These are phyloP conservation scores for Agrilus planipennis DNA, from an alignment of 1,140 invertebrate species.

Conservation along the genomic window DNA sequence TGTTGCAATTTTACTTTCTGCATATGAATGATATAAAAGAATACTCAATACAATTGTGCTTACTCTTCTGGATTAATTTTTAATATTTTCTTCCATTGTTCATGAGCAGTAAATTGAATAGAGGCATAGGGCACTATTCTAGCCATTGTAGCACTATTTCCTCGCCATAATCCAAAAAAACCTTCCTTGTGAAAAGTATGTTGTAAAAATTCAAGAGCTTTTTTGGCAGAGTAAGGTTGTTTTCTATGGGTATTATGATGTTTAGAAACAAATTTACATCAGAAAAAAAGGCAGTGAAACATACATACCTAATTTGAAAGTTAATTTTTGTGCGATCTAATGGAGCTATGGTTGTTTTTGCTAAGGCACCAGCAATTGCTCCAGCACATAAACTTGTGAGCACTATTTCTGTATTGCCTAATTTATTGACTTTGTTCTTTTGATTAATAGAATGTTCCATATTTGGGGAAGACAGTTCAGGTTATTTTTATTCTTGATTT, in stretches of 20 bases:
- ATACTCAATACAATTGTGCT: too few relatives aligned
- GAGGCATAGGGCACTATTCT: slow-evolving; percentile 94
- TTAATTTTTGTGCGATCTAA: slow-evolving; percentile 96
- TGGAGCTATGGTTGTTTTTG: slow-evolving; percentile 93
- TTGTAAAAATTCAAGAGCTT: slow-evolving; percentile 67
- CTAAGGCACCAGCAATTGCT: slow-evolving; percentile 82
- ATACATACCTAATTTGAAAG: slow-evolving; percentile 71
- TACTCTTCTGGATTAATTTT: slow-evolving; percentile 51
- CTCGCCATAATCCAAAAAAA: slow-evolving; percentile 78
- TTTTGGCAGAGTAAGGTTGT: slow-evolving; percentile 63
- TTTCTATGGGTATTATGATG: slow-evolving; percentile 35
- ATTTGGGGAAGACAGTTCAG: too few relatives aligned
- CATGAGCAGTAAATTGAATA: slow-evolving; percentile 93
- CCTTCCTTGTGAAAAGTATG: slow-evolving; percentile 63
- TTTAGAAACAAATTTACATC: background rate
- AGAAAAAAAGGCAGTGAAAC: background rate
- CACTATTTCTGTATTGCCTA: slow-evolving; percentile 42
- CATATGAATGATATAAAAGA: too few relatives aligned
- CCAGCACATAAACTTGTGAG: slow-evolving; percentile 65
- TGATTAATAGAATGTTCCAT: too few relatives aligned
- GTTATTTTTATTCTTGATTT: too few relatives aligned
- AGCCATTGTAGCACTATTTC: slow-evolving; percentile 96
- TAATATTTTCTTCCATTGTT: slow-evolving; percentile 86
- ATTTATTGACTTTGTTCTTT: slow-evolving; percentile 6
- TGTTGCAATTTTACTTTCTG: too few relatives aligned